phyloP scores from a whole-genome alignment of 1,140 invertebrate genomes.

The Lethrus apterus region DNA sequence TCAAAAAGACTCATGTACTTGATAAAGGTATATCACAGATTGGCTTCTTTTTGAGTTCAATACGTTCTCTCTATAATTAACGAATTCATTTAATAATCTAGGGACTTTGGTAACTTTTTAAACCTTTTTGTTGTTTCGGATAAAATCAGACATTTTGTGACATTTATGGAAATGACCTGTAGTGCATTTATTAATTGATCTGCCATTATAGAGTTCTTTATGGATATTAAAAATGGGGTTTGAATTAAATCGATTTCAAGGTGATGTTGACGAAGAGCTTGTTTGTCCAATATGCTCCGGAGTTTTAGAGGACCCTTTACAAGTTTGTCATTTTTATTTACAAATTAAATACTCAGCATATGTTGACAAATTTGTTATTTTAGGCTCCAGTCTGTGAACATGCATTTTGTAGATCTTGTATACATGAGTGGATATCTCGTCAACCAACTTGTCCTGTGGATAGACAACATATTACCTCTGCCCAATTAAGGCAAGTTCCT shows the following conservation, averaged over 20 bases:
- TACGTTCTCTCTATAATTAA: too few relatives aligned
- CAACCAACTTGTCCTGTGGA: slow-evolving; percentile 92
- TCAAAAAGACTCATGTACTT: too few relatives aligned
- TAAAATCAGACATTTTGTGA: too few relatives aligned
- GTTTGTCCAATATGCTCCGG: slow-evolving; percentile 88
- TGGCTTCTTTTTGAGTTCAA: too few relatives aligned
- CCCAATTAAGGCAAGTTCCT: slow-evolving; percentile 82
- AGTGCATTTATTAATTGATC: too few relatives aligned
- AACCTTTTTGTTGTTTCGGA: too few relatives aligned
- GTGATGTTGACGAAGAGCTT: slow-evolving; percentile 86
- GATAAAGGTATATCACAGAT: too few relatives aligned
- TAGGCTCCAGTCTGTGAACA: slow-evolving; percentile 93
- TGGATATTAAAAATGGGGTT: slow-evolving; percentile 65
- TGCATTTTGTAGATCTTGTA: slow-evolving; percentile 89
- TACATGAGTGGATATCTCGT: slow-evolving; percentile 87
- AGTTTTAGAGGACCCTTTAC: slow-evolving; percentile 82
- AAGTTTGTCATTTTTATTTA: slow-evolving; percentile 50
- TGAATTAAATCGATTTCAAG: slow-evolving; percentile 81
- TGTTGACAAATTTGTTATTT: slow-evolving; percentile 10
- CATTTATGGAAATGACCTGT: too few relatives aligned
- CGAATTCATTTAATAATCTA: too few relatives aligned
- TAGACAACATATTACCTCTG: slow-evolving; percentile 75
- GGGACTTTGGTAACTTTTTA: too few relatives aligned
- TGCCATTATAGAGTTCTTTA: too few relatives aligned
- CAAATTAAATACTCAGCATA: not conserved